phyloP scores from a whole-genome alignment of 2,888 invertebrate genomes.

The Fragum whitleyi region DNA sequence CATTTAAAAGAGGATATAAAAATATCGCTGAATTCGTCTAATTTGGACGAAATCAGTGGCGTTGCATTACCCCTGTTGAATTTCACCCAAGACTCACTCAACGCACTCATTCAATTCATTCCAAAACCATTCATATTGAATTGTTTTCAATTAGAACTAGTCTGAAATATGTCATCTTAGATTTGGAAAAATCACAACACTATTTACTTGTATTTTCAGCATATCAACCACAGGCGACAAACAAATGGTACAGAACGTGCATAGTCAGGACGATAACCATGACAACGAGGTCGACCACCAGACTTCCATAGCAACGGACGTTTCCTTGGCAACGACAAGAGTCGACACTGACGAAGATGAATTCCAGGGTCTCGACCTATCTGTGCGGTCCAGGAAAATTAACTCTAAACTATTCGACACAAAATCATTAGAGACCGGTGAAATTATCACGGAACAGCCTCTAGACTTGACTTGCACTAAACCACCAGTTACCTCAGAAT shows the following conservation, averaged over 20 bases:
- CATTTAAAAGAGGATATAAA: too few species aligned
- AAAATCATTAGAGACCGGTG: conserved; percentile 39
- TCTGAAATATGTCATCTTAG: too few species aligned
- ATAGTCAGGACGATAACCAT: conserved; percentile 39
- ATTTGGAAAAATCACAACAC: too few species aligned
- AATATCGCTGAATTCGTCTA: too few species aligned
- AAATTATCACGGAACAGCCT: conserved; percentile 38
- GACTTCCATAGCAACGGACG: conserved; percentile 50
- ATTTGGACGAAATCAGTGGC: too few species aligned
- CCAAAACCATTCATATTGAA: too few species aligned
- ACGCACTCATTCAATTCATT: too few species aligned
- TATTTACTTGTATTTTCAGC: background rate
- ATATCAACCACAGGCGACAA: conserved; percentile 22
- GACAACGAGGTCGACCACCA: conserved; percentile 49
- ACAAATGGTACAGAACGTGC: background rate
- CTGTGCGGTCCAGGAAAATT: conserved; percentile 46
- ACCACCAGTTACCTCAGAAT: conserved; percentile 24
- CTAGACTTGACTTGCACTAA: conserved; percentile 57
- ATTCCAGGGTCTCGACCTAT: conserved; percentile 57
- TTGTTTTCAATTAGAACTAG: too few species aligned
- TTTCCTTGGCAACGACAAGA: conserved; percentile 55
- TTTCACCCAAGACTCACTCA: too few species aligned
- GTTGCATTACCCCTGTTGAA: too few species aligned
- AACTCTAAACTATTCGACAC: conserved; percentile 53
- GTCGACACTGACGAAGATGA: conserved; percentile 58